Evolutionary conservation across 2,797 vertebrate species (phyloP), one percentile per base, ranked within the genome.

Genomic region (Anguilla anguilla): DNA sequence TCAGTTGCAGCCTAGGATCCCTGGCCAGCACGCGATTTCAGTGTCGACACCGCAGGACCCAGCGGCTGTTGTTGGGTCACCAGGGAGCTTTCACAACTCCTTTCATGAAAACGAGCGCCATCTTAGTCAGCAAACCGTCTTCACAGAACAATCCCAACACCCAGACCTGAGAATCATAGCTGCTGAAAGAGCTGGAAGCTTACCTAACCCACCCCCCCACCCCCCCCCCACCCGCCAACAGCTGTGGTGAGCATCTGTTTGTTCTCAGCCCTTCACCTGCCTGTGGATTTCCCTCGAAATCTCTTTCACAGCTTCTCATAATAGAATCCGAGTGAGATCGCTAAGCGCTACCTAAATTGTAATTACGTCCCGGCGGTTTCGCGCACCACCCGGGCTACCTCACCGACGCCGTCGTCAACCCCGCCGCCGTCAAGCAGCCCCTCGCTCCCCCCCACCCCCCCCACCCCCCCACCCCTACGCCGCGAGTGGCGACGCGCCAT

Each of bases 321-420:
- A 31, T 13, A 3, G 81, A 46, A 17, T 15, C 90, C 83, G 84
- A 9, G 59, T 91, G 91, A 93, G 90, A 91, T 91, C 55, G 28
- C 39, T 72, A 69, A 69, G 64, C 92, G 88, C 88, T 89, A 91
- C 86, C 83, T 91, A 90, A 92, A 89, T 89, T 88, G 89, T 22
- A 88, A 93, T 93, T 87, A 87, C 89, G 92, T 94, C 92, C 77
- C 86, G 89, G 89, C 49, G 87, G 89, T 91, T 88, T 90, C 90
- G 46, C 87, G 92, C 88, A 7, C 90, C 89, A 17, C 86, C 86
- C 35, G 89, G 90, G 89, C 95, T 95, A 96, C 96, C 93, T 91
- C 90, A 91, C 92, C 94, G 95, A 94, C 94, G 93, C 74, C 57
- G 89, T 94, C 96, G 95, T 95, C 95, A 93, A 43, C 39, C 93